These are phyloP conservation scores for Acromyrmex echinatior DNA, from an alignment of 1,140 invertebrate genomes.

Conservation along the genomic window DNA sequence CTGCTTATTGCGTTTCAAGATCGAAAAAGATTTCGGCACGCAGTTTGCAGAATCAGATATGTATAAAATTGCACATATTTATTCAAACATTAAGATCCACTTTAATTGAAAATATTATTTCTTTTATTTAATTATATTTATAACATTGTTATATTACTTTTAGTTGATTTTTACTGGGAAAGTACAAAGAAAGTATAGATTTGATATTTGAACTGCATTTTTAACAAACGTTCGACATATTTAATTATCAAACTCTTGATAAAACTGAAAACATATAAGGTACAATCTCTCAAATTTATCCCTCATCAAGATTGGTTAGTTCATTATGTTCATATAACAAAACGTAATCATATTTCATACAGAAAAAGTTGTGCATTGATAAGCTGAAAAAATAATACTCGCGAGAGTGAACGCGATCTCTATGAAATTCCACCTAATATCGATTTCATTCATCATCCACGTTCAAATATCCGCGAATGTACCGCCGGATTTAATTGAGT, in stretches of 20 bases:
- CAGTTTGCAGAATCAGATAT: too few relatives aligned
- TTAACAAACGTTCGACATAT: too few relatives aligned
- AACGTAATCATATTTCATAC: neutral
- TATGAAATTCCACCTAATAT: neutral
- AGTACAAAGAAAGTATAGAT: too few relatives aligned
- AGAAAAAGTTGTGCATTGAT: neutral
- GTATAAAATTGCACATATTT: too few relatives aligned
- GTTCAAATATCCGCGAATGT: neutral
- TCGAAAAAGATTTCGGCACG: too few relatives aligned
- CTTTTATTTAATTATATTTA: too few relatives aligned
- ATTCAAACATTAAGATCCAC: too few relatives aligned
- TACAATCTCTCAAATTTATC: neutral
- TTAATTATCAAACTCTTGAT: neutral
- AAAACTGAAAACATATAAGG: neutral
- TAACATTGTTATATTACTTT: too few relatives aligned
- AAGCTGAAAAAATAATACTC: neutral
- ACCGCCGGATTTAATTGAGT: constrained; percentile 13
- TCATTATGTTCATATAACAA: neutral
- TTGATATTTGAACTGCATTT: too few relatives aligned
- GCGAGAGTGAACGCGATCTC: neutral
- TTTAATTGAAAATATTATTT: too few relatives aligned
- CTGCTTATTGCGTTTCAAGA: too few relatives aligned
- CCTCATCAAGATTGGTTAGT: neutral
- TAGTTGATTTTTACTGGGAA: too few relatives aligned
- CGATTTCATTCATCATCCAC: neutral